These are phyloP conservation scores for Cantharis flavilabris DNA, from an alignment of 2,888 invertebrate genomes.

Conservation along the genomic window DNA sequence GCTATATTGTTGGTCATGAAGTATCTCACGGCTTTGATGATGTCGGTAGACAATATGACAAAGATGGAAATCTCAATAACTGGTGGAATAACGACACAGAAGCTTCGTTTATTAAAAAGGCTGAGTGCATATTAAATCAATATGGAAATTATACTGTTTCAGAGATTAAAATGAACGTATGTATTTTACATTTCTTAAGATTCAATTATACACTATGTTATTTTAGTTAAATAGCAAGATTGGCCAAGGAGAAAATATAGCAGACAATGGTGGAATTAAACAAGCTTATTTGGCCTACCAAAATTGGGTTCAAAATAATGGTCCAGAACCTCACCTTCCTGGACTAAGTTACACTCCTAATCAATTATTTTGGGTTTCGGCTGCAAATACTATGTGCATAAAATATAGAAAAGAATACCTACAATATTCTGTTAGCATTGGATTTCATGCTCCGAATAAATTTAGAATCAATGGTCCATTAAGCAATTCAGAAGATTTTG, in stretches of 20 bases:
- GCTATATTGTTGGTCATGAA: constrained; percentile 85
- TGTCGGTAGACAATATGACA: constrained; percentile 21
- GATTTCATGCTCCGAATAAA: constrained; percentile 70
- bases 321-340: constrained; percentile 65
- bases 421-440: constrained; percentile 79
- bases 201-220: background rate
- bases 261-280: constrained; percentile 92
- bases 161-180: constrained; percentile 66
- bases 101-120: constrained; percentile 78
- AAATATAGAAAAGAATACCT: constrained; percentile 70
- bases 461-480: constrained; percentile 68
- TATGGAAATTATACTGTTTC: constrained; percentile 83
- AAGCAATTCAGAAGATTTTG: constrained; percentile 65
- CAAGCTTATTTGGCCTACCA: constrained; percentile 86
- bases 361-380: constrained; percentile 82
- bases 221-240: constrained; percentile 84
- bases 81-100: constrained; percentile 78
- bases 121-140: constrained; percentile 85
- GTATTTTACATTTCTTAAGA: constrained; percentile 6
- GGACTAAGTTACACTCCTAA: constrained; percentile 71
- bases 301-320: constrained; percentile 69
- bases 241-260: constrained; percentile 93
- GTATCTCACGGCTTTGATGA: constrained; percentile 81
- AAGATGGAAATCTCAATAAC: constrained; percentile 21
- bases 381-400: constrained; percentile 88